phyloP scores from a whole-genome alignment of 2,113 vertebrate species.

The Cromileptes altivelis region DNA sequence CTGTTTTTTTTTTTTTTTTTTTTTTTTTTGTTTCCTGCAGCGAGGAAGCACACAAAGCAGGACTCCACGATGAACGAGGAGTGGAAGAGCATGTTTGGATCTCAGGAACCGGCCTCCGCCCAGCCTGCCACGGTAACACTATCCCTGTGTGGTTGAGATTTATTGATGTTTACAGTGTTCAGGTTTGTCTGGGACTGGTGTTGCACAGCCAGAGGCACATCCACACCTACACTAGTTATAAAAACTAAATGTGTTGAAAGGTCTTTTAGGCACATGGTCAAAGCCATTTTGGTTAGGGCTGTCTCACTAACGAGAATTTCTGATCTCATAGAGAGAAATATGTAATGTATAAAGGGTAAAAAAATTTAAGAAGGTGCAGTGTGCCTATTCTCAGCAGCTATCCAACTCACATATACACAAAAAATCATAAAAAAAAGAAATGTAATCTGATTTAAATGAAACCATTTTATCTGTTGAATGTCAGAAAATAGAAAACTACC shows the following conservation, averaged over 20 bases:
- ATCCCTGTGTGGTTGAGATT: not conserved
- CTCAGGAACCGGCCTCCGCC: constrained; percentile 90
- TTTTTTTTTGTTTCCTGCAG: constrained; percentile 72
- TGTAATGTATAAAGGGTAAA: no score
- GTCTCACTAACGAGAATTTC: not conserved
- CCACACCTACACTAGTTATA: no score
- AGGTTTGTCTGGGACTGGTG: not conserved
- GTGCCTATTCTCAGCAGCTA: no score
- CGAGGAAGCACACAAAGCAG: constrained; percentile 95
- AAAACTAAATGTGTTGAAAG: not conserved
- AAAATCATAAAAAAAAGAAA: no score
- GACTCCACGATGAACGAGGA: constrained; percentile 98
- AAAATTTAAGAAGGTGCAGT: no score
- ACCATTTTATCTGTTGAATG: no score
- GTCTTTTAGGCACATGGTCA: not conserved
- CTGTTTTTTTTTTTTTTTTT: constrained; percentile 25
- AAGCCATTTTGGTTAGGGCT: no score
- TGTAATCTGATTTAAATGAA: no score
- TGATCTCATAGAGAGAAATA: no score
- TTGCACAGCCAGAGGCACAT: not conserved
- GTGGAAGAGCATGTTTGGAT: constrained; percentile 99
- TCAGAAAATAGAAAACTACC: no score
- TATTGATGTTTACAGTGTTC: not conserved
- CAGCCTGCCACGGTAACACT: constrained; percentile 75
- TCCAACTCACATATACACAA: no score